Base-by-base conservation (phyloP, 2,888 invertebrate genomes). In the Limenitis camilla region DNA sequence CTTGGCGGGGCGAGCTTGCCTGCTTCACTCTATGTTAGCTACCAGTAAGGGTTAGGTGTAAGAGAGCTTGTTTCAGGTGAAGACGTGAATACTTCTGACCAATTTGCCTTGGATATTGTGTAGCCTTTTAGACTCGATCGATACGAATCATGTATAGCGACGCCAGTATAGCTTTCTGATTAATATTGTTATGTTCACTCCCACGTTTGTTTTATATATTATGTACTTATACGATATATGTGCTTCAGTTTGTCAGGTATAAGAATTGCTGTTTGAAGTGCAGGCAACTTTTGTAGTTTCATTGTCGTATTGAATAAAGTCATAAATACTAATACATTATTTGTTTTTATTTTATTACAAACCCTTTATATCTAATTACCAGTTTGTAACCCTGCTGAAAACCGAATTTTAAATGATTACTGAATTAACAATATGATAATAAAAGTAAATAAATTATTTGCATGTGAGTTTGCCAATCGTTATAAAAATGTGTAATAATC, bases 201-300 rank as follows among this genome's bases (percentile, higher is more conserved):
- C 67, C 67, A 81, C 78, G 78, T 83, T 69, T 72, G 80, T 81
- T 81, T 82, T 76, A 77, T 80, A 74, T 78, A 82, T 83, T 77
- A 77, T 74, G 74, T 73, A 67, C 72, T 65, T 74, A 74, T 57
- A 41, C 48, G 35, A 40, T 71, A 68, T 68, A 67, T 60, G 81
- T 84, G 88, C 88, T 88, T 87, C 75, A 81, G 83, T 88, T 84
- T 75, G 85, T 85, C 79, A 78, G 78, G 76, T 81, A 76, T 79
- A 78, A 72, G 71, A 72, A 76, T 77, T 78, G 82, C 82, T 82
- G 81, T 81, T 85, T 78, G 80, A 83, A 84, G 78, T 84, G 87
- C 88, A 81, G 84, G 84, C 87, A 83, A 81, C 75, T 86, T 87
- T 87, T 87, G 88, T 88, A 88, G 88, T 87, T 88, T 88, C 88